These are phyloP conservation scores for Agonopterix alstromeriana DNA, from an alignment of 2,888 invertebrate genomes.

Conservation along the genomic window DNA sequence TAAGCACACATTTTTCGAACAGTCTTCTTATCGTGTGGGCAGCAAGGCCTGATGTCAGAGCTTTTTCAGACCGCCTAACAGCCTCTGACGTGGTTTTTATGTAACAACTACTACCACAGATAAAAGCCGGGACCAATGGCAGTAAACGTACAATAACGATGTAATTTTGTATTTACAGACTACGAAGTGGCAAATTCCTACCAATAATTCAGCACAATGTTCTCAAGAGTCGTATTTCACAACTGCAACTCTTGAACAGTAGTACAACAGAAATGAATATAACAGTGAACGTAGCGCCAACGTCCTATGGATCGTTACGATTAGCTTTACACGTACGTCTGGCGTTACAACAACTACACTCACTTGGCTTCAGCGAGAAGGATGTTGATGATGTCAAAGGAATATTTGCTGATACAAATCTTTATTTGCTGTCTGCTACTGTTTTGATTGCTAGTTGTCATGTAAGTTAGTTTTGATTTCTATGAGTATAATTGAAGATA, in stretches of 20 bases:
- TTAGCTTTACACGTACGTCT: conserved; percentile 86
- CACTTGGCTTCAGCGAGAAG: conserved; percentile 92
- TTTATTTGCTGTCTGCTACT: conserved; percentile 92
- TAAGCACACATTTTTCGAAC: too few relatives aligned
- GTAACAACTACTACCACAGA: too few relatives aligned
- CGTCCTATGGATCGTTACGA: conserved; percentile 86
- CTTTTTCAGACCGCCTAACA: too few relatives aligned
- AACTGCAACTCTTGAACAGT: conserved; percentile 81
- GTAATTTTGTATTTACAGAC: conserved; percentile 46
- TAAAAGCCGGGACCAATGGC: too few relatives aligned
- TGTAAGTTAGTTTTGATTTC: conserved; percentile 77
- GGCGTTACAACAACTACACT: conserved; percentile 81
- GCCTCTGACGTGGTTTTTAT: too few relatives aligned
- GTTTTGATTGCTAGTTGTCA: conserved; percentile 94
- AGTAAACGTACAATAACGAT: too few relatives aligned
- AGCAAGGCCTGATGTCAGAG: too few relatives aligned
- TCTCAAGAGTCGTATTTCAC: conserved; percentile 85
- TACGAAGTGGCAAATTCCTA: conserved; percentile 81
- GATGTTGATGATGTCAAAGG: conserved; percentile 98
- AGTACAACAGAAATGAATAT: conserved; percentile 80
- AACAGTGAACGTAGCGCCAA: conserved; percentile 83
- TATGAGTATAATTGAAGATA: too few relatives aligned
- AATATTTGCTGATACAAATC: conserved; percentile 96
- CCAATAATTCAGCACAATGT: conserved; percentile 91
- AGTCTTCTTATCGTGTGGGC: too few relatives aligned